Percentiles rank a stretch among this genome's conserved stretches.
phyloP scores from a whole-genome alignment of 1,140 invertebrate genomes.

The Reticulitermes speratus region DNA sequence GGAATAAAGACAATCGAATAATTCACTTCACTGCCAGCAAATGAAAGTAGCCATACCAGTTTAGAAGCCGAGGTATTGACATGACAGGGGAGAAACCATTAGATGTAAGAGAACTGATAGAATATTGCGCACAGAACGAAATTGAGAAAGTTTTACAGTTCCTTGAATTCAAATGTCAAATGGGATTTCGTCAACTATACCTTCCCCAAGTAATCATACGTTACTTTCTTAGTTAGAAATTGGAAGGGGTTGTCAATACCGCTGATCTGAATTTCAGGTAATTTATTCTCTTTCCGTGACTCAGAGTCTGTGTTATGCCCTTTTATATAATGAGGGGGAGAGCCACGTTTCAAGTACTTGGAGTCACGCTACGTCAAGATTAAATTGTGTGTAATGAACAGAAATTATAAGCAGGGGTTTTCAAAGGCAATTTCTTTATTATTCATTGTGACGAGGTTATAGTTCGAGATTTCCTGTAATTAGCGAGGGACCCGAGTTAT shows the following conservation, averaged over 20 bases:
- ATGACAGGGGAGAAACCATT: not conserved
- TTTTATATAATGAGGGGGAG: not conserved
- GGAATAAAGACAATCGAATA: no score
- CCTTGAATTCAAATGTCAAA: constrained; percentile 3
- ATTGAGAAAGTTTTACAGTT: constrained; percentile 18
- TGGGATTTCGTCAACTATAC: not conserved
- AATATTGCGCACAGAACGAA: not conserved
- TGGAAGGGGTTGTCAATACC: not conserved
- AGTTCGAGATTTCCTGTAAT: constrained; percentile 8
- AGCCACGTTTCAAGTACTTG: not conserved
- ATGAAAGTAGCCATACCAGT: no score
- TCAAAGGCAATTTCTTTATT: not conserved
- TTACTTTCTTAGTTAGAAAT: not conserved
- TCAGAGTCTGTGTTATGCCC: not conserved
- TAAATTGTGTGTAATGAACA: constrained; percentile 11
- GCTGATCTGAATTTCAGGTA: constrained; percentile 9
- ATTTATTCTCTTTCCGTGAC: constrained; percentile 6
- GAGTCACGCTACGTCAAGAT: not conserved
- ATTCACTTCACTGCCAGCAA: no score
- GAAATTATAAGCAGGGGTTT: not conserved
- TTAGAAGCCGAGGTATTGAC: not conserved
- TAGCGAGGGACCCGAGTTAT: not conserved
- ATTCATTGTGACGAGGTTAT: not conserved
- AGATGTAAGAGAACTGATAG: not conserved
- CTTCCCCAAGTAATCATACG: not conserved